These are phyloP conservation scores for Drosophila quasianomalipes DNA, from an alignment of 2,888 invertebrate genomes.

Conservation along the genomic window DNA sequence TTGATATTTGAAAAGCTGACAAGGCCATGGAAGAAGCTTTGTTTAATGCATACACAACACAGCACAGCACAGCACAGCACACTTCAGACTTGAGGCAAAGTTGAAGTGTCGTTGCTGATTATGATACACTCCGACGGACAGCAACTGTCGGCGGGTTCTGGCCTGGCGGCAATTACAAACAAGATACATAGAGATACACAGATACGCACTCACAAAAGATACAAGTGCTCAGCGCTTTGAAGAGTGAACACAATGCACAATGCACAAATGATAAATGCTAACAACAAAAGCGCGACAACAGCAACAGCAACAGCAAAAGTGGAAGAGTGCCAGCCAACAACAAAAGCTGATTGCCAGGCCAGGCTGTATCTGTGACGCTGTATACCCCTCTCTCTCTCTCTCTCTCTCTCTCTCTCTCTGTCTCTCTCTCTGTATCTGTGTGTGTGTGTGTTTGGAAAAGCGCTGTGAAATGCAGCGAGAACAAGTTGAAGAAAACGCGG, in stretches of 20 bases:
- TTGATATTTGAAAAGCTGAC: slow-evolving; percentile 21
- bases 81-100: slow-evolving; percentile 22
- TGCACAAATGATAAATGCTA: slow-evolving; percentile 63
- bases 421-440: background rate
- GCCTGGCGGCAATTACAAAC: slow-evolving; percentile 59
- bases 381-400: slow-evolving; percentile 18
- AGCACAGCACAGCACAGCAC: slow-evolving; percentile 21
- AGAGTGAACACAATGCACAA: slow-evolving; percentile 39
- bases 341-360: slow-evolving; percentile 70
- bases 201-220: slow-evolving; percentile 52
- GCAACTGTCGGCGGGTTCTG: slow-evolving; percentile 55
- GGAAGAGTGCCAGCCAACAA: slow-evolving; percentile 48
- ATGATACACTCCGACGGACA: slow-evolving; percentile 69
- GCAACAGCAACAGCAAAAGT: slow-evolving; percentile 26
- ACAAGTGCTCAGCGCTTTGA: slow-evolving; percentile 31
- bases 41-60: slow-evolving; percentile 14
- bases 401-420: slow-evolving; percentile 10
- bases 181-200: slow-evolving; percentile 44
- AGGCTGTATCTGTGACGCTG: slow-evolving; percentile 38
- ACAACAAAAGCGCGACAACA: slow-evolving; percentile 59
- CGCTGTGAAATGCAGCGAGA: slow-evolving; percentile 67
- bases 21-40: slow-evolving; percentile 24
- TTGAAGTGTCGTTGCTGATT: slow-evolving; percentile 68
- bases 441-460: slow-evolving; percentile 49
- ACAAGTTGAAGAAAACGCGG: slow-evolving; percentile 64